These are phyloP conservation scores for Drosophila nr. fundita DNA, from an alignment of 2,888 invertebrate species.

Conservation along the genomic window DNA sequence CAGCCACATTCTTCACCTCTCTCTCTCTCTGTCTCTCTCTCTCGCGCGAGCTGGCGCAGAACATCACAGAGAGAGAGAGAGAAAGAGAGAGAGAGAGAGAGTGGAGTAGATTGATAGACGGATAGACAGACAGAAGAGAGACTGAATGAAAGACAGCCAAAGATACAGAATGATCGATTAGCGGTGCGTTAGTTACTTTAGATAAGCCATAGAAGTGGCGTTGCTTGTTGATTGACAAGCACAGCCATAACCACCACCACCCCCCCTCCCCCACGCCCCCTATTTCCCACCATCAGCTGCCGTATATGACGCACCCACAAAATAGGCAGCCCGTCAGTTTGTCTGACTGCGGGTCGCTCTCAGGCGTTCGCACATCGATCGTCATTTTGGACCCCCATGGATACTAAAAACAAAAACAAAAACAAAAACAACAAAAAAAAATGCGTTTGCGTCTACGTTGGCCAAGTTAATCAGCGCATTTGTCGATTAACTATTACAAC, in stretches of 20 bases:
- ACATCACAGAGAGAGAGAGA: slow-evolving; percentile 1
- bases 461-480: slow-evolving; percentile 54
- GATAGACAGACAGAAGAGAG: slow-evolving; percentile 1
- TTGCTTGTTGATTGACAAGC: slow-evolving; percentile 64
- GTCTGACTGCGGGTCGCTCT: slow-evolving; percentile 27
- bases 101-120: background rate
- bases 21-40: slow-evolving; percentile 18
- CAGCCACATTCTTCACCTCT: slow-evolving; percentile 43
- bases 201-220: slow-evolving; percentile 69
- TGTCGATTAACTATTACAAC: slow-evolving; percentile 48
- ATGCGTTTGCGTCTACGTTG: slow-evolving; percentile 7
- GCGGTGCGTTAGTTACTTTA: slow-evolving; percentile 62
- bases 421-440: background rate
- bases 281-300: background rate
- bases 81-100: background rate
- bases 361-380: slow-evolving; percentile 22
- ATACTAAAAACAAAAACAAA: slow-evolving; percentile 6
- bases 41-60: slow-evolving; percentile 4
- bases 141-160: slow-evolving; percentile 21
- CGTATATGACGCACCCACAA: slow-evolving; percentile 36
- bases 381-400: slow-evolving; percentile 28
- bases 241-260: background rate
- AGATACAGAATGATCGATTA: slow-evolving; percentile 64
- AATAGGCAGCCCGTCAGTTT: slow-evolving; percentile 4
- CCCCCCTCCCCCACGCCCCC: background rate